phyloP scores from a whole-genome alignment of 2,113 vertebrate species.

The Todiramphus saurophagus region DNA sequence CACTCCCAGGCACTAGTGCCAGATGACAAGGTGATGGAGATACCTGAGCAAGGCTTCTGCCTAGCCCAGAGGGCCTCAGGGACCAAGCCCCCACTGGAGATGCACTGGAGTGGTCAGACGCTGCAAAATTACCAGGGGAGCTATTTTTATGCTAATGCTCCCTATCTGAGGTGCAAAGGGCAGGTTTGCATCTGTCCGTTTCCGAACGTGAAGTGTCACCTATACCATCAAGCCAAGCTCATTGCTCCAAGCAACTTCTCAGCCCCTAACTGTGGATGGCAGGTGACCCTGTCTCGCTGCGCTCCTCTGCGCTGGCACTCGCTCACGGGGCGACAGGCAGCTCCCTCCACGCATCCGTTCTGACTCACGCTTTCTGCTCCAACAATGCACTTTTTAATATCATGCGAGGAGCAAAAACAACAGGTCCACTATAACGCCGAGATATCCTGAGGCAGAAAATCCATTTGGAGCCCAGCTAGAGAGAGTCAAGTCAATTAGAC shows the following conservation, averaged over 20 bases:
- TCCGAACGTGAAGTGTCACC: not conserved
- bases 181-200: not conserved
- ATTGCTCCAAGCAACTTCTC: not conserved
- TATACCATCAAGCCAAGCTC: not conserved
- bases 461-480: conserved; percentile 47
- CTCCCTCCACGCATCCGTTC: conserved; percentile 25
- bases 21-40: not conserved
- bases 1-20: not conserved
- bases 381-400: conserved; percentile 69
- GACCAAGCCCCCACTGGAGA: not conserved
- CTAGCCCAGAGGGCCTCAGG: not conserved
- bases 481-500: conserved; percentile 72
- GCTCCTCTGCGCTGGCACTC: not conserved
- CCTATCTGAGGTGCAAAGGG: not conserved
- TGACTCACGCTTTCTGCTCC: not conserved
- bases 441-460: conserved; percentile 67
- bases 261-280: not conserved
- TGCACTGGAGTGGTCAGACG: not conserved
- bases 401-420: conserved; percentile 52
- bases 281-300: not conserved
- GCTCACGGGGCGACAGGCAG: not conserved
- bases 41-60: not conserved
- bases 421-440: conserved; percentile 69
- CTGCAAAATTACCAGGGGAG: not conserved
- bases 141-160: not conserved